Base-by-base conservation (phyloP, 2,888 invertebrate genomes). In the Nomada ferruginata region DNA sequence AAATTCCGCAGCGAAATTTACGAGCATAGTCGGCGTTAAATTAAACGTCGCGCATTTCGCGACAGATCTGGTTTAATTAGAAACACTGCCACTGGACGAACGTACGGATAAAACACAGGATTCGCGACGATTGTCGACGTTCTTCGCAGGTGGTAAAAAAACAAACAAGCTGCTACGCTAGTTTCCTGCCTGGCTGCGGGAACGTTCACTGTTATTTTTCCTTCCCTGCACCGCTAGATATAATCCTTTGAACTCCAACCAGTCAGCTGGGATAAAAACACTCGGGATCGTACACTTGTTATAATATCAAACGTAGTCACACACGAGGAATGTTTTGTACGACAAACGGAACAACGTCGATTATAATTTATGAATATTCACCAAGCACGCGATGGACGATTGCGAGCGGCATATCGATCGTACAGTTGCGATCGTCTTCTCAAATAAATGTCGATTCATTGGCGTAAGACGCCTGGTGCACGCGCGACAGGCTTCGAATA, bases 1-100 rank as follows among this genome's bases (percentile, higher is more conserved):
- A 29, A 64, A 63, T 63, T 66, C 20, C 70, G n/a, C 13, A 18
- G 29, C n/a, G 23, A 65, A 82, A 76, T 78, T 78, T 72, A 66
- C 60, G 68, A 20, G 60, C 69, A 52, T 55, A 20, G n/a, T 57
- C 23, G 20, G 18, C 47, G 65, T 61, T 68, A 72, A 82, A 78
- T 76, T 63, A 73, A 85, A 73, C 23, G 36, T 61, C 55, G 13
- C 60, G 55, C 50, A 50, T 70, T 60, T 53, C 4, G 55, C 23
- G 3, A 2, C 11, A 4, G 29, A 4, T 42, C 20, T 1, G 66
- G 50, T 79, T 81, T 74, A 74, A 80, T 82, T 74, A 70, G 47
- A 72, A 55, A 44, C 2, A 47, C 20, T 13, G 4, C 7, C 15
- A 26, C n/a, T 5, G 36, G 13, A 20, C 10, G 20, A 44, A 44